Percentiles rank a stretch among this genome's conserved stretches.
Evolutionary conservation across 2,888 invertebrate species (phyloP).

Genomic region (Diaphora mendica): DNA sequence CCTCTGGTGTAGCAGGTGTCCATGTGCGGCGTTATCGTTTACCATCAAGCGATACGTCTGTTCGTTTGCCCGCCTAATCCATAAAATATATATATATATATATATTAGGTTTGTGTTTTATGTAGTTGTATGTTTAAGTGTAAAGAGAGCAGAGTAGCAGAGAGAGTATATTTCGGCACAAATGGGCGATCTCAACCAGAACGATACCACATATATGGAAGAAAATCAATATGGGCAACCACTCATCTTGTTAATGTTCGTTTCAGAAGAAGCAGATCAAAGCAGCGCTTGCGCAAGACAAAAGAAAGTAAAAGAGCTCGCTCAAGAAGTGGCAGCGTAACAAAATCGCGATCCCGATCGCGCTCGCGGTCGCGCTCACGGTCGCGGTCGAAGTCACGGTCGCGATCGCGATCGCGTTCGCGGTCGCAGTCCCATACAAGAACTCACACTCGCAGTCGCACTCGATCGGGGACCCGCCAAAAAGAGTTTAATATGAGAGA

Average conservation of each 20-base stretch:
- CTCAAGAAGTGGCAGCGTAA: conserved; percentile 51
- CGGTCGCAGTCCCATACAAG: conserved; percentile 47
- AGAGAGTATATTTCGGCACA: too few species aligned
- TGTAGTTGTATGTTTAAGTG: too few species aligned
- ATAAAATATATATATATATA: too few species aligned
- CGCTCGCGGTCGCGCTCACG: conserved; percentile 44
- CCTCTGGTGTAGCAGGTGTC: too few species aligned
- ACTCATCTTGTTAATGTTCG: neutral
- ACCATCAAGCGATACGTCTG: too few species aligned
- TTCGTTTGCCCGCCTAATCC: too few species aligned
- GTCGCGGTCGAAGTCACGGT: conserved; percentile 47
- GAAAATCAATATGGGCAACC: neutral
- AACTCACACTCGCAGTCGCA: conserved; percentile 46
- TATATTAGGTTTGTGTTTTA: too few species aligned
- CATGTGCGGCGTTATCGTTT: too few species aligned
- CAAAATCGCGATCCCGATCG: conserved; percentile 57
- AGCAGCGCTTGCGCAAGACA: conserved; percentile 56
- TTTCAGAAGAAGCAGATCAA: conserved; percentile 65
- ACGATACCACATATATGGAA: neutral
- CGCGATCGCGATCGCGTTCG: conserved; percentile 49
- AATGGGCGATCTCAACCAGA: neutral
- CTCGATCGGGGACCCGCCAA: conserved; percentile 55
- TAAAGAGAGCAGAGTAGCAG: too few species aligned
- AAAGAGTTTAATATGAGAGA: conserved; percentile 63
- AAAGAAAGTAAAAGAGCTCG: conserved; percentile 48